Evolutionary conservation across 2,113 vertebrate species (phyloP).

Genomic region (Lophura nycthemera): DNA sequence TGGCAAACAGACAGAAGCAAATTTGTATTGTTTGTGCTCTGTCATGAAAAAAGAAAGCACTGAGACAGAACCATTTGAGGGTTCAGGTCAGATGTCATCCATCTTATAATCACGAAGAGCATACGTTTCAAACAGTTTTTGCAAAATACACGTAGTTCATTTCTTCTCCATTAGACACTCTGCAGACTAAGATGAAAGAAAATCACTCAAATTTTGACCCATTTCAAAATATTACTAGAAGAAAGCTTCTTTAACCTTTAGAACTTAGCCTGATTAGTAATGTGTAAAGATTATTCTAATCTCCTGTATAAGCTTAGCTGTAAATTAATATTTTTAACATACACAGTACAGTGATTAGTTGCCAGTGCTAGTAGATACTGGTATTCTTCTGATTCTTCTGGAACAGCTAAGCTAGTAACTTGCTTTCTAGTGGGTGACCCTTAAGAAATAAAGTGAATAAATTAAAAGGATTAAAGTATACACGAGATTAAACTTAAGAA

Average conservation of each 20-base stretch:
- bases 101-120: neutral
- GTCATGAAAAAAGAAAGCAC: neutral
- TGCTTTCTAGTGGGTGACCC: neutral
- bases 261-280: neutral
- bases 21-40: neutral
- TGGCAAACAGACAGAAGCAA: conserved; percentile 26
- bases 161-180: neutral
- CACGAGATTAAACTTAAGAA: neutral
- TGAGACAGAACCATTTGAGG: neutral
- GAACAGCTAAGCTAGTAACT: neutral
- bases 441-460: neutral
- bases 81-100: neutral
- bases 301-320: neutral
- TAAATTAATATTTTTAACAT: neutral
- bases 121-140: neutral
- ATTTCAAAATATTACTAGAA: neutral
- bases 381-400: neutral
- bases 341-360: neutral
- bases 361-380: neutral
- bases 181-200: neutral
- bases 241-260: neutral
- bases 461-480: neutral
- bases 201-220: neutral
- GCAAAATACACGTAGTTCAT: neutral
- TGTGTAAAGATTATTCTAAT: neutral